Percentiles rank a stretch among this genome's conserved stretches.
phyloP scores from a whole-genome alignment of 1,140 invertebrate species.

The Luehdorfia chinensis region DNA sequence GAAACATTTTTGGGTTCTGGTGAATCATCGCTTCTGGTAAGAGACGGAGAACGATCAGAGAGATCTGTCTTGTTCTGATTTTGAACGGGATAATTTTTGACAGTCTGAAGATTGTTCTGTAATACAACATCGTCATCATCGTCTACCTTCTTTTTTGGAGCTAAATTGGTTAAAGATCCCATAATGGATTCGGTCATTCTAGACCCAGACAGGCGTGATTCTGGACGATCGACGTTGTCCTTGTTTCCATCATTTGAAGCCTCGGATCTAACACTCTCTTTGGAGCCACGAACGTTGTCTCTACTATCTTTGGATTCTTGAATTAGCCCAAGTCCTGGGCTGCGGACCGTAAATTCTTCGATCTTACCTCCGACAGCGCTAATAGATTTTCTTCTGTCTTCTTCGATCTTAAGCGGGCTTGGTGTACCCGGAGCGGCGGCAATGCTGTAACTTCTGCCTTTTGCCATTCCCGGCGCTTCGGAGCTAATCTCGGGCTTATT shows the following conservation, averaged over 20 bases:
- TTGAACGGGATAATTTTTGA: conserved; percentile 32
- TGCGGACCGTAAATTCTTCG: conserved; percentile 53
- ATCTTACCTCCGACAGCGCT: conserved; percentile 58
- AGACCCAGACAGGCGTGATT: conserved; percentile 63
- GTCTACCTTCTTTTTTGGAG: conserved; percentile 53
- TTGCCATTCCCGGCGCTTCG: conserved; percentile 50
- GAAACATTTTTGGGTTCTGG: conserved; percentile 63
- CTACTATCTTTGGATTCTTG: conserved; percentile 67
- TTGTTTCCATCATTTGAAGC: conserved; percentile 44
- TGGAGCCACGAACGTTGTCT: conserved; percentile 57
- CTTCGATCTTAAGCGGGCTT: conserved; percentile 63
- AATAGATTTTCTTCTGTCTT: conserved; percentile 68
- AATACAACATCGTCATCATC: conserved; percentile 70
- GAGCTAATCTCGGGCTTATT: conserved; percentile 48
- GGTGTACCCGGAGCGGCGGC: conserved; percentile 67
- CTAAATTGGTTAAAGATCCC: conserved; percentile 52
- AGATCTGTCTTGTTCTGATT: conserved; percentile 50
- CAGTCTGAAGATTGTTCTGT: conserved; percentile 44
- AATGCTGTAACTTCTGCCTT: conserved; percentile 74
- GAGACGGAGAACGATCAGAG: conserved; percentile 71
- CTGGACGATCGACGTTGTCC: conserved; percentile 59
- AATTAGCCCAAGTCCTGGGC: conserved; percentile 65
- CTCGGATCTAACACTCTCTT: conserved; percentile 63
- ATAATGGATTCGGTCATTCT: conserved; percentile 76
- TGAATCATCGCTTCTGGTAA: conserved; percentile 72